Base-by-base conservation (phyloP, 2,888 invertebrate genomes). In the Lepidocyrtoides sp. region DNA sequence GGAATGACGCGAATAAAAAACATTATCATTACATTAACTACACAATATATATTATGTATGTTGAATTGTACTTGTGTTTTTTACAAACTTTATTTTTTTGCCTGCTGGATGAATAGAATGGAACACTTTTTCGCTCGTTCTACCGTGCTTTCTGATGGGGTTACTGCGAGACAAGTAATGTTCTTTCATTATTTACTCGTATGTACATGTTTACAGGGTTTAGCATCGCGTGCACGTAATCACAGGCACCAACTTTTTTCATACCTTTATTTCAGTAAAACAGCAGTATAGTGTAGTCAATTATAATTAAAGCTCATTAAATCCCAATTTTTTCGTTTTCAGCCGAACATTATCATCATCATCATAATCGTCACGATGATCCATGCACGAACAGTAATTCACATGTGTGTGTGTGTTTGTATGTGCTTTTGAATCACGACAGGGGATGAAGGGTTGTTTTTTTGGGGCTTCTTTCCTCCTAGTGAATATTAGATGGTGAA, bases 241-340 rank as follows among this genome's bases (percentile, higher is more conserved):
- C 91, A 91, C 66, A 54, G 60, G 72, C 75, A 86, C 72, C 69
- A 86, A 86, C 23, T 51, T 79, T 79, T 75, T 69, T 72, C 54
- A 57, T 86, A 72, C 86, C 69, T 86, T 91, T 86, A 91, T 86
- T 86, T 86, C 85, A 86, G 69, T 86, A 85, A 86, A 91, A 91
- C 91, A 91, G 85, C 86, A 91, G 85, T 86, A 81, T 81, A 91
- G 86, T 86, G 91, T 91, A 85, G 85, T 91, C 91, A 91, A 91
- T 91, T 91, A 91, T 91, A 91, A 91, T 91, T 91, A 91, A 86
- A 81, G 79, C 91, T 91, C 90, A 91, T 91, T 91, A 91, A 91
- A 91, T 91, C 86, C 85, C 91, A 91, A 91, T 91, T 91, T 91
- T 91, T 91, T 91, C 89, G 79, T 89, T 90, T 84, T 90, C 79